These are phyloP conservation scores for Mastigias papua DNA, from an alignment of 30 jellyfish, hydroid and myxozoan genomes.

Conservation along the genomic window DNA sequence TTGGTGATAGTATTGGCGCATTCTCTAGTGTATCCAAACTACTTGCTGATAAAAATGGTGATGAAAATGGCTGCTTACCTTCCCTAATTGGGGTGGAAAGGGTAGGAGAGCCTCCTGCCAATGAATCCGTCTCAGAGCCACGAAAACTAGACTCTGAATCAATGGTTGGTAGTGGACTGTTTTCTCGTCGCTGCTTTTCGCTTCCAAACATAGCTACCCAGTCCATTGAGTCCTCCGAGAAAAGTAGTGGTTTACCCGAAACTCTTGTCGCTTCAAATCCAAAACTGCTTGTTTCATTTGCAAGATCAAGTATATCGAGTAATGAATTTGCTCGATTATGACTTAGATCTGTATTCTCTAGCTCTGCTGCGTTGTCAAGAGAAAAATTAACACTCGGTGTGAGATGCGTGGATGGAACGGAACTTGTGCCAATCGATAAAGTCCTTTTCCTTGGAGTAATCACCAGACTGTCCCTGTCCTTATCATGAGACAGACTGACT, in stretches of 20 bases:
- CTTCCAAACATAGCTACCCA: conserved; percentile 75
- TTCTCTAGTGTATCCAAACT: conserved; percentile 85
- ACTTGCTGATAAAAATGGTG: conserved; percentile 88
- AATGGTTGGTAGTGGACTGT: conserved; percentile 30
- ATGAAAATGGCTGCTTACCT: conserved; percentile 43
- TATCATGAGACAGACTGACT: not conserved
- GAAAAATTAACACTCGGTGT: not conserved
- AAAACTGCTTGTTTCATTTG: not conserved
- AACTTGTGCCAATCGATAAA: not conserved
- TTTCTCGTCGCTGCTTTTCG: conserved; percentile 2
- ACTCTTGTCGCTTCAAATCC: conserved; percentile 22
- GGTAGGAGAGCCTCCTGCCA: conserved; percentile 11
- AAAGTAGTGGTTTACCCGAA: conserved; percentile 24
- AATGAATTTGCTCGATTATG: conserved; percentile 16
- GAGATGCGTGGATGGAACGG: not conserved
- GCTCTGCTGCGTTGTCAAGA: not conserved
- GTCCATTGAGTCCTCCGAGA: conserved; percentile 80
- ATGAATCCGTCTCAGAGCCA: conserved; percentile 29
- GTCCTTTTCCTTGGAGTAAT: not conserved
- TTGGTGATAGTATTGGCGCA: conserved; percentile 93
- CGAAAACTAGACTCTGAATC: conserved; percentile 38
- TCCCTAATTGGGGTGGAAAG: conserved; percentile 35
- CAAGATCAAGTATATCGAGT: conserved; percentile 25
- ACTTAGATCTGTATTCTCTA: not conserved
- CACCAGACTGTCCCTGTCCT: not conserved